Evolutionary conservation across 2,113 vertebrate species (phyloP), one percentile per base, ranked within the genome.

Genomic region (Eulemur rufifrons): DNA sequence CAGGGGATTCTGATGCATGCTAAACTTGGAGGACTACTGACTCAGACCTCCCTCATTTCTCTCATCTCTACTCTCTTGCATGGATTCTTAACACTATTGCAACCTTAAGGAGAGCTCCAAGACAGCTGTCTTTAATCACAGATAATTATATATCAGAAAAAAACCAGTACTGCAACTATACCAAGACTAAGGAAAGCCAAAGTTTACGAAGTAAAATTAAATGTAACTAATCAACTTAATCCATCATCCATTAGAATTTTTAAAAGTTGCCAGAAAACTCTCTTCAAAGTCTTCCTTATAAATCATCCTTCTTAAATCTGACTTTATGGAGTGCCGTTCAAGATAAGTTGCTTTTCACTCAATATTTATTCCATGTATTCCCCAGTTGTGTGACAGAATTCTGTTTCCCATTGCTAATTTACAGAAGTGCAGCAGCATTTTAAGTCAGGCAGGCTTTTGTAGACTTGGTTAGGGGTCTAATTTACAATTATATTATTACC

Each of bases 401-500:
- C 74, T 76, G 6, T 89, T 96, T 80, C 68, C n/a, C 47, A 63
- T 78, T 64, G 21, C 73, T 74, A 91, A 50, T 80, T 76, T 81
- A 21, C 17, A 91, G 92, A 34, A 14, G 61, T 42, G 69, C 21
- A 42, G 45, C 71, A 86, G 76, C 63, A 81, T 80, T 96, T 89
- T 54, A 52, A 94, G 34, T 69, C 63, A 14, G 59, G 42, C 6
- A 29, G 34, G 42, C 32, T 74, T 85, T 86, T 61, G 14, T 69
- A 63, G 87, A 69, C 56, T 87, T 80, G 50, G 74, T 86, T 54
- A 47, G n/a, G 64, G 50, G 21, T 86, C 80, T 95, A 69, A 89
- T 86, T 95, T 74, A 64, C 37, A 92, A 96, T 80, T 42, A 45
- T n/a, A 83, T 86, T 45, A 54, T 69, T 39, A 56, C 23, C 76